Conservation (phyloP, 2,113 vertebrate species). For the Tachuris rubrigastra region DNA sequence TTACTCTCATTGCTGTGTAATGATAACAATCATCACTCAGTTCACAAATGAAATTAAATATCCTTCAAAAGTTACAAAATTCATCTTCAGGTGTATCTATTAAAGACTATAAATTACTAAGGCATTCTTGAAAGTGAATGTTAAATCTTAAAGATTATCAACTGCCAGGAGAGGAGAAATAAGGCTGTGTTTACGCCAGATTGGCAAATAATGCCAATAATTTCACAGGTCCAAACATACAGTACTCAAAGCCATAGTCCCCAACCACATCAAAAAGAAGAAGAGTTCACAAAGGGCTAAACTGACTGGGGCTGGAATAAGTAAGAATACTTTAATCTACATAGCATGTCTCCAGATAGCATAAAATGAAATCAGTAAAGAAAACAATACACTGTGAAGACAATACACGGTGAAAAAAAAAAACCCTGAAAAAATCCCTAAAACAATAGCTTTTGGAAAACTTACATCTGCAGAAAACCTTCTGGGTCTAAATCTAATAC, state of each 20-base stretch:
- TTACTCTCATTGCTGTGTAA: neutral
- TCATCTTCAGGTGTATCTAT: neutral
- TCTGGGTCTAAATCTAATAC: slow-evolving; percentile 66
- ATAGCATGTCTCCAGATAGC: slow-evolving; percentile 7
- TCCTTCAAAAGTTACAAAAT: neutral
- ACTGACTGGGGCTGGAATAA: neutral
- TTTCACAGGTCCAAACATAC: neutral
- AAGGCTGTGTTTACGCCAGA: neutral
- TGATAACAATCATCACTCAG: neutral
- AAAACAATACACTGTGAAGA: slow-evolving; percentile 50
- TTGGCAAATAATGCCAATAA: neutral
- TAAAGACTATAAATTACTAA: neutral
- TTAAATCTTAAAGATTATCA: slow-evolving; percentile 12
- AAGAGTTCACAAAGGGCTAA: slow-evolving; percentile 5
- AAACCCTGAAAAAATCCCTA: slow-evolving; percentile 45
- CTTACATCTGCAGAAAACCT: slow-evolving; percentile 60
- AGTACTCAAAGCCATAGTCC: neutral
- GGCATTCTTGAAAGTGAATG: neutral
- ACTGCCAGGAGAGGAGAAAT: neutral
- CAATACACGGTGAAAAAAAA: slow-evolving; percentile 27
- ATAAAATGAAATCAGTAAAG: slow-evolving; percentile 32
- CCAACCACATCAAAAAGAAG: slow-evolving; percentile 33
- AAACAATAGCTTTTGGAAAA: slow-evolving; percentile 61
- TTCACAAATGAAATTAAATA: neutral
- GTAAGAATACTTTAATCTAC: slow-evolving; percentile 45